These are phyloP conservation scores for Cinara cedri DNA, from an alignment of 2,888 invertebrate genomes.

Conservation along the genomic window DNA sequence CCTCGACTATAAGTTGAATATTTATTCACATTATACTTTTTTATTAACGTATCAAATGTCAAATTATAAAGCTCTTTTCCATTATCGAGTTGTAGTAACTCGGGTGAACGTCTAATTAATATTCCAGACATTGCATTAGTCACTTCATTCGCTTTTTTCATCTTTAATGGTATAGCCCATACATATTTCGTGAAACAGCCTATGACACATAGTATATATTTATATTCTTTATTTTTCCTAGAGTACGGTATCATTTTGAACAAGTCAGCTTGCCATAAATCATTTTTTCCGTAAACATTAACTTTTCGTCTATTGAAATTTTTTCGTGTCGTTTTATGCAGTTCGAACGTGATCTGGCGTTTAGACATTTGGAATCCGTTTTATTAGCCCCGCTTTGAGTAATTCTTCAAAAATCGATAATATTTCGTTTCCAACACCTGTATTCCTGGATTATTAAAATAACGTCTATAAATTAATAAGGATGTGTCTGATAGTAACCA, in stretches of 20 bases:
- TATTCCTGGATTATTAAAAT: neutral
- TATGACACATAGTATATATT: slow-evolving; percentile 19
- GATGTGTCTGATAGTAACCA: too few species aligned
- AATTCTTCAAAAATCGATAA: neutral
- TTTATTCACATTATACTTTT: slow-evolving; percentile 43
- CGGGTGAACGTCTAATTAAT: slow-evolving; percentile 1
- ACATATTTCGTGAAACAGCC: slow-evolving; percentile 34
- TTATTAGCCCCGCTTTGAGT: neutral
- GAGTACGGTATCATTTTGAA: slow-evolving; percentile 62
- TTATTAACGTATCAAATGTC: slow-evolving; percentile 51
- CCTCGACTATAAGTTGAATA: slow-evolving; percentile 42
- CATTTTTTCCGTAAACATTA: slow-evolving; percentile 62
- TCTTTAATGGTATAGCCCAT: neutral
- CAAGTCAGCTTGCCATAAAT: slow-evolving; percentile 64
- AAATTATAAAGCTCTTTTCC: slow-evolving; percentile 60
- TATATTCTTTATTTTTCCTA: slow-evolving; percentile 60
- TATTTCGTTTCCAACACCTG: neutral
- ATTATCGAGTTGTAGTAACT: slow-evolving; percentile 59
- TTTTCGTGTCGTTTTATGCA: neutral
- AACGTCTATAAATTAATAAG: too few species aligned
- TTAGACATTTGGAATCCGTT: neutral
- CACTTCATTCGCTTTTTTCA: neutral
- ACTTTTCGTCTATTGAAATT: slow-evolving; percentile 57
- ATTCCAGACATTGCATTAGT: slow-evolving; percentile 10
- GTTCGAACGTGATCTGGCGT: neutral